A percentile compares a stretch with the other conserved stretches of the same genome.
These are phyloP conservation scores for Notothenia rossii DNA, from an alignment of 2,113 vertebrate genomes.

Conservation along the genomic window DNA sequence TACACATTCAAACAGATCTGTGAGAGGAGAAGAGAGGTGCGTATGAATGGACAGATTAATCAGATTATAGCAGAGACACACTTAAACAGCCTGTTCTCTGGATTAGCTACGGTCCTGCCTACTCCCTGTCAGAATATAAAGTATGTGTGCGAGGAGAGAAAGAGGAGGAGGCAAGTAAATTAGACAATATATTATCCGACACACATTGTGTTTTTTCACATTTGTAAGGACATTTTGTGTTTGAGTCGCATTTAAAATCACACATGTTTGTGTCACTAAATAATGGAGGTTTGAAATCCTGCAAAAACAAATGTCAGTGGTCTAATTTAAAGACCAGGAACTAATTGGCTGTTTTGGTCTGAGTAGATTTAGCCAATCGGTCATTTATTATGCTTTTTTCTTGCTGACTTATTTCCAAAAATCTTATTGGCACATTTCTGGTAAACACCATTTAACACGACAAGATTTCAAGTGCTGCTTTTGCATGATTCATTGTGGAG, in stretches of 20 bases:
- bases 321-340: too few species aligned
- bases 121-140: constrained; percentile 70
- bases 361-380: too few species aligned
- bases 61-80: constrained; percentile 80
- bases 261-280: neutral
- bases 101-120: constrained; percentile 76
- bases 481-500: too few species aligned
- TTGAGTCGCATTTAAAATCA: neutral
- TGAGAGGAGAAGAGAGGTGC: constrained; percentile 52
- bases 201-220: neutral
- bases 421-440: too few species aligned
- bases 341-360: too few species aligned
- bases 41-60: constrained; percentile 77
- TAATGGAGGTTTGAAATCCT: neutral
- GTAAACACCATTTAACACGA: too few species aligned
- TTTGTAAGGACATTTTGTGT: neutral
- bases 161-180: neutral
- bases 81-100: constrained; percentile 79
- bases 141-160: constrained; percentile 18
- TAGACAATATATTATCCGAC: constrained; percentile 19
- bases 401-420: too few species aligned
- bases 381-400: too few species aligned
- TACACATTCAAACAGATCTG: constrained; percentile 35
- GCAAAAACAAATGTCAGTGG: neutral
- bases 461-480: too few species aligned